Base-by-base conservation (phyloP, 2,888 invertebrate genomes). In the Andrena bucephala region DNA sequence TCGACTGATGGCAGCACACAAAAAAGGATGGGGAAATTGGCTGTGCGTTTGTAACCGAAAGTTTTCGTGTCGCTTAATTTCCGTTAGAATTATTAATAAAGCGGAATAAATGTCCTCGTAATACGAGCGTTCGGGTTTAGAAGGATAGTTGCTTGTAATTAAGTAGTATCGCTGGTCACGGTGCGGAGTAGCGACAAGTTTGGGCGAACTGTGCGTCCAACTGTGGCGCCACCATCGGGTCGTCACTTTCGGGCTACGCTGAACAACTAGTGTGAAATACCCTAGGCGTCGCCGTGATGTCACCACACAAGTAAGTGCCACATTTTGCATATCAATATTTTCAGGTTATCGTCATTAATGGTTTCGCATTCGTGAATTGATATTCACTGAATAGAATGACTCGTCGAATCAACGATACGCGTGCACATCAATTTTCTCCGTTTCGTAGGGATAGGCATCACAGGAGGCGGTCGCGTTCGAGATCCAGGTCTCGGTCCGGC, bases 401-500 rank as follows among this genome's bases (percentile, higher is more conserved):
- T 20, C 33, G 1, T n/a, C 27, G 5, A 24, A 2, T 33, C 10
- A 27, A 20, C 3, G 7, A 27, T 1, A 31, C 13, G 20, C 1
- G 10, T 10, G 5, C 3, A 42, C 24, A 1, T 20, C 20, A n/a
- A 54, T 24, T 20, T 20, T 5, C 5, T 29, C 29, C 20, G 65
- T 69, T n/a, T 82, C 57, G 2, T 13, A 93, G 94, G 85, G 92
- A 93, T 36, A 89, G 95, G 90, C 92, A 94, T 89, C 93, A 94
- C 81, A 94, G 96, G 48, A 95, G 96, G 81, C 94, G 96, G 60
- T 96, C 96, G 1, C 95, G 95, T 77, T 96, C 96, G 79, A 94
- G 96, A 77, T 96, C 96, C 1, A 95, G 95, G 66, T 96, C 96
- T 81, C 94, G 96, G 63, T 96, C 96, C 36, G 94, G 93, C 8